These are phyloP conservation scores for Centrocercus urophasianus DNA, from an alignment of 2,113 vertebrate species.

Conservation along the genomic window DNA sequence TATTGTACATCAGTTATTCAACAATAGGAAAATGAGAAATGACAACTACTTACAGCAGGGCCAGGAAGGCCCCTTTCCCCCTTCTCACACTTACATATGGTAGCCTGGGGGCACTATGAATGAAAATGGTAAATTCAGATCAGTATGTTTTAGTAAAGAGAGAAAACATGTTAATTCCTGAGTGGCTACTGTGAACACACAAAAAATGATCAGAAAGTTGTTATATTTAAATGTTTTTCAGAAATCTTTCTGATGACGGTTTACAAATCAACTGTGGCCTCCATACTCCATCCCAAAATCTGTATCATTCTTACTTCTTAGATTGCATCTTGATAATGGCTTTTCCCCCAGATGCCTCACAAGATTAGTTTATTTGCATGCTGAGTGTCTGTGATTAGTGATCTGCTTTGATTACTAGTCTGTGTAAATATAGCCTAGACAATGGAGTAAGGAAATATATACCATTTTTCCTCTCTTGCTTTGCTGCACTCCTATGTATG, in stretches of 20 bases:
- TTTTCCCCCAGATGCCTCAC: neutral
- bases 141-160: neutral
- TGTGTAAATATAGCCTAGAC: neutral
- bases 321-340: neutral
- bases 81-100: constrained; percentile 87
- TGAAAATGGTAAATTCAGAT: constrained; percentile 33
- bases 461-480: neutral
- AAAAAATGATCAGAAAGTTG: neutral
- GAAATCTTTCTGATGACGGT: neutral
- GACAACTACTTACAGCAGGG: constrained; percentile 83
- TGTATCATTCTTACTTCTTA: neutral
- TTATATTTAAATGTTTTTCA: neutral
- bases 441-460: neutral
- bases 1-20: neutral
- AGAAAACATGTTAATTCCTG: neutral
- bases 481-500: neutral
- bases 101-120: constrained; percentile 84
- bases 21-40: neutral
- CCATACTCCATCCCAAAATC: neutral
- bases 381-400: neutral
- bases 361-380: neutral
- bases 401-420: neutral
- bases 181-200: neutral
- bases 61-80: constrained; percentile 87
- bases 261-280: neutral